These are phyloP conservation scores for Umimayanthus kanabou DNA, from an alignment of 92 coral and sea anemone species.

Conservation along the genomic window DNA sequence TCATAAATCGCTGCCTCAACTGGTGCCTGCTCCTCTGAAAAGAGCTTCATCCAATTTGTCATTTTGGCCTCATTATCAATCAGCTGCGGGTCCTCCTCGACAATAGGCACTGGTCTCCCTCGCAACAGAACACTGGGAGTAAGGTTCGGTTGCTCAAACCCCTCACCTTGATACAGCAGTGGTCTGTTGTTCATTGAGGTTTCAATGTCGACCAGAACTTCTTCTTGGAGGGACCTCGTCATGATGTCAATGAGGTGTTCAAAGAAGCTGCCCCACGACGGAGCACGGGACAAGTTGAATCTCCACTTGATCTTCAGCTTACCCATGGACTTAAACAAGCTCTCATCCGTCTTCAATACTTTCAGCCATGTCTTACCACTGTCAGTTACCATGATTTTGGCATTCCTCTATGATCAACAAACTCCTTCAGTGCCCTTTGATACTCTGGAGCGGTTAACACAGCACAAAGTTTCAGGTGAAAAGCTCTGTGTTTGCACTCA, in stretches of 20 bases:
- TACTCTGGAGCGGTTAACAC: conserved; percentile 45
- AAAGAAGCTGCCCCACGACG: conserved; percentile 54
- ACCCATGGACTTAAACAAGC: conserved; percentile 41
- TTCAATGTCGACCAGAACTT: no score
- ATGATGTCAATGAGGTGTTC: conserved; percentile 40
- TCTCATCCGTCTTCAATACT: conserved; percentile 14
- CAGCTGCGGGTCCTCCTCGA: conserved; percentile 52
- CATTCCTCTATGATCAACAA: conserved; percentile 51
- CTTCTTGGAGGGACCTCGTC: conserved; percentile 27
- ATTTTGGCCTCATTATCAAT: conserved; percentile 41
- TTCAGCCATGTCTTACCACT: conserved; percentile 49
- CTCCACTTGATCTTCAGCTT: conserved; percentile 39
- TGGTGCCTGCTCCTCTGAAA: conserved; percentile 46
- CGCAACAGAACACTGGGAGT: conserved; percentile 60
- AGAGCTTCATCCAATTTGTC: conserved; percentile 44
- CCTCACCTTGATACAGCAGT: no score
- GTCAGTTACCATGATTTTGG: conserved; percentile 37
- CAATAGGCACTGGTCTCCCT: conserved; percentile 26
- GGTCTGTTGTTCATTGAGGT: no score
- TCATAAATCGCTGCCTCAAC: conserved; percentile 43
- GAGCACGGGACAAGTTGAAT: conserved; percentile 48
- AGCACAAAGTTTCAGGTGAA: conserved; percentile 45
- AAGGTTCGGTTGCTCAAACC: no score
- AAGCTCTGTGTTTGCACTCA: conserved; percentile 30
- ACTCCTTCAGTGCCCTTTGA: conserved; percentile 46